These are phyloP conservation scores for Drosophila elegans DNA, from an alignment of 1,140 invertebrate genomes.

Conservation along the genomic window DNA sequence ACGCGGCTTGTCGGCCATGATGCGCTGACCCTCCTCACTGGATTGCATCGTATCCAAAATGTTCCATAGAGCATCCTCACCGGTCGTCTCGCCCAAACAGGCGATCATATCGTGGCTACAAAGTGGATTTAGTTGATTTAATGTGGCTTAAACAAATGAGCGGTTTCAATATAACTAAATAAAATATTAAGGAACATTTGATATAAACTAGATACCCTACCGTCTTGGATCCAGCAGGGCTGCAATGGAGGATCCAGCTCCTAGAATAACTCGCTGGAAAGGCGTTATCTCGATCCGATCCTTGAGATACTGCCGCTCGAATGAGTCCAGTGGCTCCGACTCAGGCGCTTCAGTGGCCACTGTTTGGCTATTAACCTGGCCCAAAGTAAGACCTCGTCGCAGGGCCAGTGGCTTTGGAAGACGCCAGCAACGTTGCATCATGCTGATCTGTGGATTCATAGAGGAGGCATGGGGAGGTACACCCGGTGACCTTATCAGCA, in stretches of 20 bases:
- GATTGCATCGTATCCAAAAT: conserved; percentile 87
- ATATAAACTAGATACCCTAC: conserved; percentile 22
- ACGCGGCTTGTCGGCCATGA: conserved; percentile 92
- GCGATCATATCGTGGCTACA: conserved; percentile 95
- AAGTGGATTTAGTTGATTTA: neutral
- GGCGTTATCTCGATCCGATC: conserved; percentile 90
- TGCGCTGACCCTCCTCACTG: conserved; percentile 89
- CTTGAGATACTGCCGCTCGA: conserved; percentile 75
- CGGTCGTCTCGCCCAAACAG: conserved; percentile 95
- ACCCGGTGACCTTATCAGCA: conserved; percentile 45
- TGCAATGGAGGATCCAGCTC: conserved; percentile 91
- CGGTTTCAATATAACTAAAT: no score
- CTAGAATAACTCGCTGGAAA: conserved; percentile 91
- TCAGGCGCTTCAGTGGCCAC: conserved; percentile 30
- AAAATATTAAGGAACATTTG: neutral
- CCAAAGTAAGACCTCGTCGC: conserved; percentile 8
- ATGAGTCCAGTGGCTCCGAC: conserved; percentile 49
- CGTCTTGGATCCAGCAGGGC: conserved; percentile 89
- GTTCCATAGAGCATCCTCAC: conserved; percentile 88
- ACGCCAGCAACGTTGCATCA: conserved; percentile 57
- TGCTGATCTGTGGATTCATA: conserved; percentile 56
- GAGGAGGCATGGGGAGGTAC: conserved; percentile 19
- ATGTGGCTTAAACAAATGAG: no score
- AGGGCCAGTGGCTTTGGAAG: conserved; percentile 29
- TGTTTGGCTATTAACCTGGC: conserved; percentile 13